Evolutionary conservation across 2,797 vertebrate species (phyloP), one percentile per base, ranked within the genome.

Genomic region (Pelodytes ibericus): DNA sequence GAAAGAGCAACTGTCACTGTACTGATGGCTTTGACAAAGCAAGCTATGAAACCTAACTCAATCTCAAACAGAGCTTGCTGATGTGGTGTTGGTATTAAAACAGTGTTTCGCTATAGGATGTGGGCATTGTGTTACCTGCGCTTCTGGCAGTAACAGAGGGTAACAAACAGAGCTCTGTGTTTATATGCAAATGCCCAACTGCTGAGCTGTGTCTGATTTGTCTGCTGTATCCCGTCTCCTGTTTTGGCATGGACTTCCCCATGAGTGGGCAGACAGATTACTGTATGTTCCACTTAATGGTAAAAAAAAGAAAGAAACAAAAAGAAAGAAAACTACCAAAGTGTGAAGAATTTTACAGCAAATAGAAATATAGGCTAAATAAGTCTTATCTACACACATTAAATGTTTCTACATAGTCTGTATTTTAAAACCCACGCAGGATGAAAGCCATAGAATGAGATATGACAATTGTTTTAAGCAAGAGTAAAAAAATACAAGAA

Each of bases 1-100:
- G 31, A 30, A 25, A 60, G 18, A 47, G 25, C 33, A 59, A 47
- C 30, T 57, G 51, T 41, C 67, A 57, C 20, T 18, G 58, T 18
- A 60, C 27, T 60, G 58, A 60, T 30, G 58, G 26, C 58, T 30
- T 60, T 60, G 58, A 60, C 58, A 60, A 60, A 31, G 25, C 13
- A 30, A 11, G 29, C 58, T 31, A 60, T 27, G 58, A 60, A 60
- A 31, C 16, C 18, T n/a, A 60, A 60, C 58, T 58, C 25, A 27
- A 60, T 60, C 49, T 24, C 3, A 15, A 16, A n/a, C n/a, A 53
- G 49, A 53, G 49, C 7, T 53, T 53, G 2, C 49, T 2, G 49
- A 16, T 16, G 49, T 8, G 6, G n/a, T 16, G 49, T 53, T 24
- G 24, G 49, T 20, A 20, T 22, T 53, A 5, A n/a, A 20, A 53